Evolutionary conservation across 64 coral and sea anemone species (phyloP).

Genomic region (Dendrophyllia cribrosa): DNA sequence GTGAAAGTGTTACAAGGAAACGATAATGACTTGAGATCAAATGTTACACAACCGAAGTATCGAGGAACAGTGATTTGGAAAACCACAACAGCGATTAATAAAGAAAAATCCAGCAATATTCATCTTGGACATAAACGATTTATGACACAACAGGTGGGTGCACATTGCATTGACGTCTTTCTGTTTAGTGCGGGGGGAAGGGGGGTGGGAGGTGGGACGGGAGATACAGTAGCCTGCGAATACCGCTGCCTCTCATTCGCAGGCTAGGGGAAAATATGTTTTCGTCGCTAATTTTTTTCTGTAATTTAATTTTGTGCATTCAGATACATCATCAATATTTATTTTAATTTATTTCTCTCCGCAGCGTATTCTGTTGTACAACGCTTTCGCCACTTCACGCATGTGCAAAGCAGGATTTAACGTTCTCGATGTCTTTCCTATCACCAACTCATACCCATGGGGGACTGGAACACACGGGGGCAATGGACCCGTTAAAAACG

Average conservation of each 20-base stretch:
- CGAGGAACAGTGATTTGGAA: constrained; percentile 84
- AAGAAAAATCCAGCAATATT: constrained; percentile 77
- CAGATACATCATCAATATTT: background rate
- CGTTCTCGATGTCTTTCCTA: constrained; percentile 59
- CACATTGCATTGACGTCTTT: too few relatives aligned
- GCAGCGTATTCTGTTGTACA: constrained; percentile 66
- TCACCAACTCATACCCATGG: constrained; percentile 58
- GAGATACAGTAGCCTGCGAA: too few relatives aligned
- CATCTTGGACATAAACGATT: constrained; percentile 85
- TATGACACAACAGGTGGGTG: constrained; percentile 85
- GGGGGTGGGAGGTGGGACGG: too few relatives aligned
- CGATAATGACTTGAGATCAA: constrained; percentile 2
- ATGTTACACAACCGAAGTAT: constrained; percentile 7
- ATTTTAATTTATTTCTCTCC: background rate
- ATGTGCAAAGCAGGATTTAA: constrained; percentile 64
- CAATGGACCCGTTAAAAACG: constrained; percentile 49
- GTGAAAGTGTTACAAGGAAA: constrained; percentile 65
- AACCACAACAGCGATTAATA: constrained; percentile 89
- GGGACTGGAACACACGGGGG: constrained; percentile 71
- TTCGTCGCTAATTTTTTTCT: too few relatives aligned
- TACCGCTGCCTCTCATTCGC: too few relatives aligned
- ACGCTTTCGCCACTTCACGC: constrained; percentile 45
- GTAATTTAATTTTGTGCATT: too few relatives aligned
- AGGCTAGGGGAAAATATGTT: too few relatives aligned
- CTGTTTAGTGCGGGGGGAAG: too few relatives aligned